phyloP scores from a whole-genome alignment of 1,140 invertebrate genomes.

The Chironomus striatipennis region DNA sequence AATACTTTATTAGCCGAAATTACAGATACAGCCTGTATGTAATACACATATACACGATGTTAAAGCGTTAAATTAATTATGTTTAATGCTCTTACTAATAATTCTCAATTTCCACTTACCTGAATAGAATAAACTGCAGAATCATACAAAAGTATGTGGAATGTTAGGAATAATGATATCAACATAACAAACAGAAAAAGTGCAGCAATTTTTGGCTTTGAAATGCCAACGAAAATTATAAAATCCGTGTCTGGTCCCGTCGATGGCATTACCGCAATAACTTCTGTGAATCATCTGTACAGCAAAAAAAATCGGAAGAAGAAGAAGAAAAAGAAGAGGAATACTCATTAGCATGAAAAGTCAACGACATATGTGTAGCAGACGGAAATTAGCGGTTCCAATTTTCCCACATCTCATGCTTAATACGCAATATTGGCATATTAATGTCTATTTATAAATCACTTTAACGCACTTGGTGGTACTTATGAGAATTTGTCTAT shows the following conservation, averaged over 20 bases:
- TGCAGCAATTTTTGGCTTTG: slow-evolving; percentile 67
- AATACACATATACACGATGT: neutral
- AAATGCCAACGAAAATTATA: slow-evolving; percentile 63
- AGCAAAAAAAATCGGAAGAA: slow-evolving; percentile 26
- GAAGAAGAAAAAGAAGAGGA: neutral
- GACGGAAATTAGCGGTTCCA: no score
- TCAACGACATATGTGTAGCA: no score
- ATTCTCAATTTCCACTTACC: slow-evolving; percentile 35
- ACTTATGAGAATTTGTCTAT: no score
- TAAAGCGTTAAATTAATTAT: slow-evolving; percentile 6
- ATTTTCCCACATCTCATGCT: no score
- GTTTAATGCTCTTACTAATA: neutral
- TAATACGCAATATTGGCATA: no score
- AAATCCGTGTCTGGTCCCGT: slow-evolving; percentile 61
- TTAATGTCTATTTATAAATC: no score
- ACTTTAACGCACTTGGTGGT: no score
- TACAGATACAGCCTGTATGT: neutral
- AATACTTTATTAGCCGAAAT: neutral
- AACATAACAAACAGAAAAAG: slow-evolving; percentile 66
- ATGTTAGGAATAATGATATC: slow-evolving; percentile 67
- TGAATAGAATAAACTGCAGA: slow-evolving; percentile 71
- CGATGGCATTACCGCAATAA: slow-evolving; percentile 56
- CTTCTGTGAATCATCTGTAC: slow-evolving; percentile 63
- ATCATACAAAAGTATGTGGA: slow-evolving; percentile 66
- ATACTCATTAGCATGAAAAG: no score